Evolutionary conservation across 64 coral and sea anemone species (phyloP).

Genomic region (Platygyra sinensis): DNA sequence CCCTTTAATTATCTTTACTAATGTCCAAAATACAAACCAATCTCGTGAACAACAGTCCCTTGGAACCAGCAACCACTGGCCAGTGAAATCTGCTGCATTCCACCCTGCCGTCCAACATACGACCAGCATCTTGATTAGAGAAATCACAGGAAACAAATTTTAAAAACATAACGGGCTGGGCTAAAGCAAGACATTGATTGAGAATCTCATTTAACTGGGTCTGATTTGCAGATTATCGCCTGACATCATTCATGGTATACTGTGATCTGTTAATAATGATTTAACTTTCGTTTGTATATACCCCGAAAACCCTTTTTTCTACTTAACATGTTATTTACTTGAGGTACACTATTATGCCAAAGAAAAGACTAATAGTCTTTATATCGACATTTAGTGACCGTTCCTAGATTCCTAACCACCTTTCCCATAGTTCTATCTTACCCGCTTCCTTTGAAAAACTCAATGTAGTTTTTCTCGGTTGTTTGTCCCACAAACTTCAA

Average conservation of each 20-base stretch:
- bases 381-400: too few species aligned
- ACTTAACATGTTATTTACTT: too few species aligned
- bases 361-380: too few species aligned
- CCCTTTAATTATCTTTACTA: neutral
- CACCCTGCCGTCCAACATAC: conserved; percentile 87
- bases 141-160: neutral
- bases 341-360: too few species aligned
- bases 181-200: too few species aligned
- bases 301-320: too few species aligned
- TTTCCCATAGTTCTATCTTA: neutral
- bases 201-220: too few species aligned
- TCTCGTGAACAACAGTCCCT: conserved; percentile 90
- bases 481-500: conserved; percentile 80
- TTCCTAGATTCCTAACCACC: too few species aligned
- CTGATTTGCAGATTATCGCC: too few species aligned
- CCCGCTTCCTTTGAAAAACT: conserved; percentile 81
- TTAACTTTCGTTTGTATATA: too few species aligned
- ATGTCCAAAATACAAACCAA: conserved; percentile 44
- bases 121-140: conserved; percentile 77
- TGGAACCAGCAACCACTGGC: conserved; percentile 50
- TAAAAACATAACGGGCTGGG: neutral
- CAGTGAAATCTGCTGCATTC: conserved; percentile 87
- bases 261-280: too few species aligned
- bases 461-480: conserved; percentile 74
- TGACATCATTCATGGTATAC: too few species aligned